A percentile compares a stretch with the other conserved stretches of the same genome.
phyloP scores from a whole-genome alignment of 2,888 invertebrate genomes.

The Hypercompe scribonia region DNA sequence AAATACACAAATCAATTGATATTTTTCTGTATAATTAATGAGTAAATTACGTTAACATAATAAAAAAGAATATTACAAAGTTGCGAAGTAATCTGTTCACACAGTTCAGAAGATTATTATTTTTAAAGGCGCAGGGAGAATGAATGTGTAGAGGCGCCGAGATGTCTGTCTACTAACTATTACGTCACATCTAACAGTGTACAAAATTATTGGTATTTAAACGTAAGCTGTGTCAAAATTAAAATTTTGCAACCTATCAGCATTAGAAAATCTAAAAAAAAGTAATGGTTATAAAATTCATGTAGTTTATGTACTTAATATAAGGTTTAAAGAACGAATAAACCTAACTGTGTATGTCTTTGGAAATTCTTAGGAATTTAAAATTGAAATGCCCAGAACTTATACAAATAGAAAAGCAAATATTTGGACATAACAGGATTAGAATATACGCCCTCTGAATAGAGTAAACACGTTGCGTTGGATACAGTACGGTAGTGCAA shows the following conservation, averaged over 20 bases:
- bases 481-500: no score
- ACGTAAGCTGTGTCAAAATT: not conserved
- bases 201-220: constrained; percentile 19
- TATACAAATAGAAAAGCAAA: no score
- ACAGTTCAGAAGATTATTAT: constrained; percentile 50
- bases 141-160: constrained; percentile 58
- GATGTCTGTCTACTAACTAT: constrained; percentile 60
- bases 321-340: not conserved
- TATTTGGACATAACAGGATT: no score
- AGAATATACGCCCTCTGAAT: no score
- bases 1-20: not conserved
- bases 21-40: not conserved
- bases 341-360: not conserved
- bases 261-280: not conserved
- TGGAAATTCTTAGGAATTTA: not conserved
- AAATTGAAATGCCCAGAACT: no score
- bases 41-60: not conserved
- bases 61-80: not conserved
- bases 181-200: constrained; percentile 56
- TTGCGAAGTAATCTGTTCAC: constrained; percentile 42
- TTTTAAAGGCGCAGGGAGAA: constrained; percentile 57
- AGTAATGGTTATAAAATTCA: no score
- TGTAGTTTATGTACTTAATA: not conserved
- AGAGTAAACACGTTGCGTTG: no score
- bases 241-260: not conserved